phyloP scores from a whole-genome alignment of 2,113 vertebrate genomes.

The Sakesphorus luctuosus region DNA sequence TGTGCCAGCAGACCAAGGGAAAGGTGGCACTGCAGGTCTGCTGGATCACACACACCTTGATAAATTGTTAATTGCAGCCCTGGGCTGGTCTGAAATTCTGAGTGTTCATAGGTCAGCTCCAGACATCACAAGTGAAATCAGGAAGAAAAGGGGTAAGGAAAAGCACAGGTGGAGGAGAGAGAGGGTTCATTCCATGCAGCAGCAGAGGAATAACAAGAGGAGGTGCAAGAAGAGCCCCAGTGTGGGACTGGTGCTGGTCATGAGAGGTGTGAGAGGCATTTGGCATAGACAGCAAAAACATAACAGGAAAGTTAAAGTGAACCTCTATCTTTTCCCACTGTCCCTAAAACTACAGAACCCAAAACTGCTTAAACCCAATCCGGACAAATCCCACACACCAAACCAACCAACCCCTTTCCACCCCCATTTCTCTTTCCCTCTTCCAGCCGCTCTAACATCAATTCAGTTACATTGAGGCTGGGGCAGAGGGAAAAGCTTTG shows the following conservation, averaged over 20 bases:
- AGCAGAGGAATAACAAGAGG: background rate
- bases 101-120: slow-evolving; percentile 6
- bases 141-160: background rate
- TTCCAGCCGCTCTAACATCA: background rate
- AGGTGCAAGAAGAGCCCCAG: background rate
- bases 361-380: background rate
- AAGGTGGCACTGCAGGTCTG: background rate
- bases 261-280: background rate
- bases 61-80: slow-evolving; percentile 61
- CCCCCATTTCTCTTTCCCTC: background rate
- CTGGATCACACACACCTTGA: slow-evolving; percentile 50
- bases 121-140: background rate
- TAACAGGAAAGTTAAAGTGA: background rate
- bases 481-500: background rate
- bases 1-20: slow-evolving; percentile 49
- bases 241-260: background rate
- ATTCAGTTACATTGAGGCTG: background rate
- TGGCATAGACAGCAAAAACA: background rate
- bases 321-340: background rate
- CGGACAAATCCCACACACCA: rapidly evolving
- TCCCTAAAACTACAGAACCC: background rate
- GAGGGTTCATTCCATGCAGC: background rate
- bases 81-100: background rate
- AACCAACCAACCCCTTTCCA: background rate
- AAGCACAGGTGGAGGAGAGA: background rate